These are phyloP conservation scores for Podarcis siculus DNA, from an alignment of 2,797 vertebrate genomes.

Conservation along the genomic window DNA sequence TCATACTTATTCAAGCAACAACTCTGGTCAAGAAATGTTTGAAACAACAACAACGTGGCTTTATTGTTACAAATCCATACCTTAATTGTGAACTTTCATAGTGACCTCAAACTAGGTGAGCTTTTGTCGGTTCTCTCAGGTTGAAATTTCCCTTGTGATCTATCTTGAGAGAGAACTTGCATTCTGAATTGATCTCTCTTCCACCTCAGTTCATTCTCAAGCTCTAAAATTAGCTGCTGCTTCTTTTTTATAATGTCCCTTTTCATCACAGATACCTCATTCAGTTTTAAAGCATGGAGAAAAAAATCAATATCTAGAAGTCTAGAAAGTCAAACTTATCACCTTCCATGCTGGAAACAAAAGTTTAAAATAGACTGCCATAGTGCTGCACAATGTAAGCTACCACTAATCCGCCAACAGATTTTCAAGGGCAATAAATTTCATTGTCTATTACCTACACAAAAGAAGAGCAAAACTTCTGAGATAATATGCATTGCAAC, in stretches of 20 bases:
- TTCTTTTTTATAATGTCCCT: conserved; percentile 12
- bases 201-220: conserved; percentile 4
- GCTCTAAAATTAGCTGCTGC: conserved; percentile 26
- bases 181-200: conserved; percentile 35
- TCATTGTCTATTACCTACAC: background rate
- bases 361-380: conserved; percentile 20
- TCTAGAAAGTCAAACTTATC: conserved; percentile 32
- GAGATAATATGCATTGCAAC: conserved; percentile 16
- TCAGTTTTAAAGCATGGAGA: background rate
- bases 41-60: background rate
- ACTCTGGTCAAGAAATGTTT: conserved; percentile 1
- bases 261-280: conserved; percentile 25
- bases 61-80: background rate
- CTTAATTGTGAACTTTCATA: conserved; percentile 14
- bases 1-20: background rate
- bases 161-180: conserved; percentile 12
- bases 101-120: conserved; percentile 1
- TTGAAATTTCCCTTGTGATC: background rate
- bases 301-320: conserved; percentile 10
- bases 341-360: conserved; percentile 39
- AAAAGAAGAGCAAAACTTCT: conserved; percentile 28
- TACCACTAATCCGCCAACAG: background rate
- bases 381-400: conserved; percentile 16
- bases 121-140: conserved; percentile 4
- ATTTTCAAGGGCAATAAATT: background rate